These are phyloP conservation scores for Equus przewalskii DNA, from an alignment of 2,113 vertebrate species.

Conservation along the genomic window DNA sequence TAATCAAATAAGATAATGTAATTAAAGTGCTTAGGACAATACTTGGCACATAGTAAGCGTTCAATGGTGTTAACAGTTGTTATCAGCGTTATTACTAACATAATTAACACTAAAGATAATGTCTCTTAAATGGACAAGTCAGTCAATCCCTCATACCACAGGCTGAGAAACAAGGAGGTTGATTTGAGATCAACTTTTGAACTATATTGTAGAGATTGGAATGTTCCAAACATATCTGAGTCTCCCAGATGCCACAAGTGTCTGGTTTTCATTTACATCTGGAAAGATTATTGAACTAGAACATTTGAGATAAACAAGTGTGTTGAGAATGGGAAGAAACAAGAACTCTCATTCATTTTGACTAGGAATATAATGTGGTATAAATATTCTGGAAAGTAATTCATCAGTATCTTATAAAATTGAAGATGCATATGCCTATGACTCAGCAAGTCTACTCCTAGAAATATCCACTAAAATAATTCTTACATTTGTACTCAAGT, in stretches of 20 bases:
- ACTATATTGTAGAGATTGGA: background rate
- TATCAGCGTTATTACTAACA: background rate
- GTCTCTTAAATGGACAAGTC: background rate
- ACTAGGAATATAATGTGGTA: background rate
- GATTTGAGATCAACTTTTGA: background rate
- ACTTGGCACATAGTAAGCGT: background rate
- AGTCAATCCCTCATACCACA: background rate
- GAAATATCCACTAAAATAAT: background rate
- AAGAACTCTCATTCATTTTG: background rate
- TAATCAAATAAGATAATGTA: background rate
- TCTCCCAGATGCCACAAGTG: background rate
- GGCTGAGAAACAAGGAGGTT: background rate
- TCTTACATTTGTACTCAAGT: conserved; percentile 12
- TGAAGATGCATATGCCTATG: conserved; percentile 3
- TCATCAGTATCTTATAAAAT: conserved; percentile 44
- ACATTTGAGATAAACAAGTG: conserved; percentile 8
- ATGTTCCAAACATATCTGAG: background rate
- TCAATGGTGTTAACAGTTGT: background rate
- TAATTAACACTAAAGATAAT: background rate
- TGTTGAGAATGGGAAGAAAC: background rate
- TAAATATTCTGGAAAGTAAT: conserved; percentile 48
- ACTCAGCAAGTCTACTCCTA: background rate
- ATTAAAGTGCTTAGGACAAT: background rate
- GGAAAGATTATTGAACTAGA: conserved; percentile 23
- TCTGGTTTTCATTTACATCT: conserved; percentile 13